These are phyloP conservation scores for Paraescarpia echinospica DNA, from an alignment of 1,140 invertebrate species.

Conservation along the genomic window DNA sequence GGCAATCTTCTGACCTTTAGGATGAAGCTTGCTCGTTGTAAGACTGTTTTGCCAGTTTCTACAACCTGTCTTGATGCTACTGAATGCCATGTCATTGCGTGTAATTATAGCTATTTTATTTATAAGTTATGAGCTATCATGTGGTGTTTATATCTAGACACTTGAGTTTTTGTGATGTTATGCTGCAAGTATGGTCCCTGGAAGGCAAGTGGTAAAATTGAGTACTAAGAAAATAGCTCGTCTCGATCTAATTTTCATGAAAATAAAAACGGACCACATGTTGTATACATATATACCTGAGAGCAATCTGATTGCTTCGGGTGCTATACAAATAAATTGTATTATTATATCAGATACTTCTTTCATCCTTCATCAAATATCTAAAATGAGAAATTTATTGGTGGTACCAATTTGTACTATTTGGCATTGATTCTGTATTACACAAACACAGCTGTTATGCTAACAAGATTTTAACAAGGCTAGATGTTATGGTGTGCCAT, in stretches of 20 bases:
- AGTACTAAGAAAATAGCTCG: background rate
- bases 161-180: background rate
- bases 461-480: slow-evolving; percentile 16
- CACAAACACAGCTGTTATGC: background rate
- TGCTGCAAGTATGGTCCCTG: no score
- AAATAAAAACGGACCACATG: background rate
- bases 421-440: slow-evolving; percentile 14
- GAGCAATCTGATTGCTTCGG: no score
- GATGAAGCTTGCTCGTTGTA: background rate
- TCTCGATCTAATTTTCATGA: background rate
- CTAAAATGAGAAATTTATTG: background rate
- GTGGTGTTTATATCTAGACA: background rate
- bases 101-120: background rate
- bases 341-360: background rate
- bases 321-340: no score
- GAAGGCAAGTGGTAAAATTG: background rate
- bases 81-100: background rate
- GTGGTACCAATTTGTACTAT: background rate
- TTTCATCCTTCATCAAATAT: background rate
- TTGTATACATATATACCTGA: background rate
- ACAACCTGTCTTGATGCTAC: background rate
- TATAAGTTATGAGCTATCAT: background rate
- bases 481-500: slow-evolving; percentile 22
- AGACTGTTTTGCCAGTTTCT: background rate
- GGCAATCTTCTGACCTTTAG: background rate